phyloP scores from a whole-genome alignment of 2,888 invertebrate genomes.

The Capitulum mitella region DNA sequence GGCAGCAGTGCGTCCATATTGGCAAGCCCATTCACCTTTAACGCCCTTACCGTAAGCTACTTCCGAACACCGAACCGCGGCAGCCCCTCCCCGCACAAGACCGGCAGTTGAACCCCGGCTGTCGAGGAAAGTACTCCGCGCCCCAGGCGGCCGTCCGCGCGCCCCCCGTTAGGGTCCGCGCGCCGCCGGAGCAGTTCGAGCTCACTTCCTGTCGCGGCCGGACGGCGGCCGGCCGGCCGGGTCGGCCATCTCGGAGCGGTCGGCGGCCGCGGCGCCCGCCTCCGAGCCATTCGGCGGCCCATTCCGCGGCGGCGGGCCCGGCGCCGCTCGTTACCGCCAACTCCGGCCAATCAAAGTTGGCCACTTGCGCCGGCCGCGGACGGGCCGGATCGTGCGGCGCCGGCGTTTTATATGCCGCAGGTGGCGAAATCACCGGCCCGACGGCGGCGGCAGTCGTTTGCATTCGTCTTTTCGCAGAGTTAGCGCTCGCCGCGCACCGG shows the following conservation, averaged over 20 bases:
- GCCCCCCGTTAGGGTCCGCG: too few species aligned
- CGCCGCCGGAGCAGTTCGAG: too few species aligned
- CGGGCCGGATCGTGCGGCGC: neutral
- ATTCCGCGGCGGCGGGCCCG: neutral
- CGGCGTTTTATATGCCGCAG: neutral
- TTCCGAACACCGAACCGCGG: too few species aligned
- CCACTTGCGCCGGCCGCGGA: neutral
- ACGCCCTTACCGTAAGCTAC: too few species aligned
- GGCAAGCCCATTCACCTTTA: too few species aligned
- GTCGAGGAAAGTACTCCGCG: too few species aligned
- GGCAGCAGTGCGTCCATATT: too few species aligned
- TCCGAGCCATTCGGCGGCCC: neutral
- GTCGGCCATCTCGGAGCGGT: neutral
- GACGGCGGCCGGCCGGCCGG: neutral
- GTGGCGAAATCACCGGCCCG: slow-evolving; percentile 1
- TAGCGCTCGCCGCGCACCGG: neutral
- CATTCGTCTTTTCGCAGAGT: slow-evolving; percentile 24
- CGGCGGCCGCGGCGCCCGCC: neutral
- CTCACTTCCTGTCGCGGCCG: too few species aligned
- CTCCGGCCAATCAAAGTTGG: slow-evolving; percentile 24
- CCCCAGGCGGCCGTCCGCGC: too few species aligned
- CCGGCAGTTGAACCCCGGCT: too few species aligned
- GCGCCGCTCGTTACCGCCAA: neutral
- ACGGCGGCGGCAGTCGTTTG: neutral
- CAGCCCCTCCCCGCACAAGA: too few species aligned